Base-by-base conservation (phyloP, 1,140 invertebrate genomes). In the Homalodisca vitripennis region DNA sequence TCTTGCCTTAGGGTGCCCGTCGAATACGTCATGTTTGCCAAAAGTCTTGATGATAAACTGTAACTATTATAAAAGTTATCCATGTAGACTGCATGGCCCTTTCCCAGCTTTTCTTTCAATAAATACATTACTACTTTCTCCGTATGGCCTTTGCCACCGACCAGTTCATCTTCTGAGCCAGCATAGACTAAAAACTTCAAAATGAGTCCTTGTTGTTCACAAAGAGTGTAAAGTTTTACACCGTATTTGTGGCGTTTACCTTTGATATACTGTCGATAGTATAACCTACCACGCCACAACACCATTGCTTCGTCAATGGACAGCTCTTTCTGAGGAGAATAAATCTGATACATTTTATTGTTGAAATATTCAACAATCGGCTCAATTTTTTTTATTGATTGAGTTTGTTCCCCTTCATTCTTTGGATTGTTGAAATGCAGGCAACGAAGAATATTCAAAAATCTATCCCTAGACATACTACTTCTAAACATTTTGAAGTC, bases 21-120 rank as follows among this genome's bases (percentile, higher is more conserved):
- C 47, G 67, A 27, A 30, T 62, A 30, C 20, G 20, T 26, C 6
- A 29, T 29, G 6, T 22, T 31, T 34, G 3, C 10, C 27, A 67
- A 48, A 20, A 68, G 27, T 55, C 64, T 53, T 48, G 14, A 14
- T 0, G 70, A 12, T 20, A 71, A 41, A 30, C 32, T 22, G 29
- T 34, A 41, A 22, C 34, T 48, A 31, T 72, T 72, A 31, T 70
- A 72, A 57, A 17, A 68, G 31, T 68, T 71, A 30, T 71, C 70
- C 34, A 41, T 71, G 30, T 71, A 71, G n/a, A 71, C 29, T 29
- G 60, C 24, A 62, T 68, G 70, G 27, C 70, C 70, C 14, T 6
- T 14, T 29, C 51, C 30, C 31, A 68, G 55, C 31, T 55, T 48
- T 10, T 30, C 66, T 6, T 27, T 10, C 70, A 71, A 68, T 47